Conservation (phyloP, 2,888 invertebrate genomes). For the Leucania comma region DNA sequence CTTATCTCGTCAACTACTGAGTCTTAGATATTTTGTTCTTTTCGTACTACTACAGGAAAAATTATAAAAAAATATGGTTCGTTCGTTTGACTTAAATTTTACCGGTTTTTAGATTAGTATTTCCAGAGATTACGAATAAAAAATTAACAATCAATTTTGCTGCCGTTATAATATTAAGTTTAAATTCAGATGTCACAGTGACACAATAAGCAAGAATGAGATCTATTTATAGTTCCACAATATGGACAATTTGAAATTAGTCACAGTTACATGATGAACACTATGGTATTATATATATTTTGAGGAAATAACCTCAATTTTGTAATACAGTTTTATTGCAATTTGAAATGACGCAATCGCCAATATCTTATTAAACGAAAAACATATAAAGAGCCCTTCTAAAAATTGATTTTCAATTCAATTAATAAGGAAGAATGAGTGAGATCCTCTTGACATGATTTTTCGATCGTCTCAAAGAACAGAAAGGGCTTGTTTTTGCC, state of each 20-base stretch:
- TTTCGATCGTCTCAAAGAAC: background rate
- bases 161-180: background rate
- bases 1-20: too few species aligned
- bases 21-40: too few species aligned
- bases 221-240: slow-evolving; percentile 8
- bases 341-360: too few species aligned
- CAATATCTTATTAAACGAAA: too few species aligned
- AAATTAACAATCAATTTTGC: background rate
- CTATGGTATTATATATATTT: too few species aligned
- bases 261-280: background rate
- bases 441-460: slow-evolving; percentile 9
- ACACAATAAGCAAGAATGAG: background rate
- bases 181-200: background rate
- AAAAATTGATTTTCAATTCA: slow-evolving; percentile 7
- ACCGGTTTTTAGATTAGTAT: background rate
- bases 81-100: too few species aligned
- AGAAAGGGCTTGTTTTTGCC: background rate
- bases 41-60: too few species aligned
- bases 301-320: slow-evolving; percentile 12
- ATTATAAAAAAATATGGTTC: too few species aligned
- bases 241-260: slow-evolving; percentile 10
- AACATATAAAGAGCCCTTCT: background rate
- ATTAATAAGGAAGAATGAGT: slow-evolving; percentile 4
- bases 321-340: background rate
- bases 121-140: background rate